Base-by-base conservation (phyloP, 2,797 vertebrate genomes). In the Pteronotus mesoamericanus region DNA sequence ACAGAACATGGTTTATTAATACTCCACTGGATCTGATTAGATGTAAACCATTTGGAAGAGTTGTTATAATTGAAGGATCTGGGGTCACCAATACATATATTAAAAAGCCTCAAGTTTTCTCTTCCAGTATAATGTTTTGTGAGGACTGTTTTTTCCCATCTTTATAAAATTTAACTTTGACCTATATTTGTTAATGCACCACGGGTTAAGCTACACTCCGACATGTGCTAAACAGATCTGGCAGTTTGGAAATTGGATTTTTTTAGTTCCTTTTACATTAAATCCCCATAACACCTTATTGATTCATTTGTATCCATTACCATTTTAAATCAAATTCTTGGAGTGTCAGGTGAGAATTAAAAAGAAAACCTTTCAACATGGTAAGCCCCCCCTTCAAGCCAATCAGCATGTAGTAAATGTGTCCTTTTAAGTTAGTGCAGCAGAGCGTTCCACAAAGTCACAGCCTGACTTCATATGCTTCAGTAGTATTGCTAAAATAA, bases 341-440 rank as follows among this genome's bases (percentile, higher is more conserved):
- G 15, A 46, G 24, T 97, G 66, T 88, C 79, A 97, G 83, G 57
- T 97, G 78, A 97, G 39, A 97, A 75, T 93, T 84, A 94, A 95
- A 98, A 94, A 44, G 95, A 93, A 96, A 97, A 96, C 83, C 96
- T 97, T 97, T 66, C 86, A 91, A 86, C 95, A 46, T 94, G 95
- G 29, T 59, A 44, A 94, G 69, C 87, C 92, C 91, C 91, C 44
- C 15, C 24, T 39, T 83, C 85, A 91, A 93, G 75, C 11, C 72
- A 90, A 19, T 90, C 87, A 96, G 75, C 64, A 55, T 89, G 42
- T 69, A 61, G 86, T 84, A 68, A 64, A 14, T n/a, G 11, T 93
- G 71, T 75, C 51, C 53, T 95, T 82, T 94, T 94, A 86, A 90
- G 87, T 97, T 89, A 96, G 64, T 78, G 89, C 86, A 22, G 32